Base-by-base conservation (phyloP, 2,888 invertebrate species). In the Drosophila paucipuncta region DNA sequence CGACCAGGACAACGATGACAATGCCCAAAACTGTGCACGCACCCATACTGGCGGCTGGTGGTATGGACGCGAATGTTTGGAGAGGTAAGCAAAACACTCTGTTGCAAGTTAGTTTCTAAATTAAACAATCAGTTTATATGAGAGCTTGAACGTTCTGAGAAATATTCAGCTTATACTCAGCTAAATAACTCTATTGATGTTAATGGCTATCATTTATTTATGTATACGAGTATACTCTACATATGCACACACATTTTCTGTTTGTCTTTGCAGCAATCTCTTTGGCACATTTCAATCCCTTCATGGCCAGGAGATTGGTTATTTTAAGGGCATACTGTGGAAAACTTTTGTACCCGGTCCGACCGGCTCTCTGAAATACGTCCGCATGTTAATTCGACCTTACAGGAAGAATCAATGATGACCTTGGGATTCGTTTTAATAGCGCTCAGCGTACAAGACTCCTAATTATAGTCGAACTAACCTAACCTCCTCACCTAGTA, bases 1-100 rank as follows among this genome's bases (percentile, higher is more conserved):
- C 16, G 90, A 90, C 39, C 83, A 85, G 66, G 89, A 90, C 39
- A 90, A 89, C 50, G 90, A 89, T 25, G 87, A 83, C 25, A 84
- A 84, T 59, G 83, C 69, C 0, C 82, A 78, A 39, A 90, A 87
- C 47, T 89, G 89, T 52, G 89, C 89, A 7, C 41, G 71, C 4
- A 70, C 59, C 0, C 89, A 90, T 47, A n/a, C 73, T 0, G 88
- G 88, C 0, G 89, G 80, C 52, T 89, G 89, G 89, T 89, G 91
- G 89, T 90, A 79, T 57, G 79, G 85, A 1, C 68, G 74, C 2
- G 74, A 82, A 25, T 89, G 90, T 5, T 37, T 88, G 0, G 33
- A 78, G 3, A 85, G 86, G 86, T 30, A 33, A 16, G 37, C 47
- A 25, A 47, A 9, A 22, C n/a, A 41, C n/a, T 22, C 41, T 22